A percentile compares a stretch with the other conserved stretches of the same genome.
Conservation (phyloP, 2,888 invertebrate genomes). For the Teinopalpus imperialis region DNA sequence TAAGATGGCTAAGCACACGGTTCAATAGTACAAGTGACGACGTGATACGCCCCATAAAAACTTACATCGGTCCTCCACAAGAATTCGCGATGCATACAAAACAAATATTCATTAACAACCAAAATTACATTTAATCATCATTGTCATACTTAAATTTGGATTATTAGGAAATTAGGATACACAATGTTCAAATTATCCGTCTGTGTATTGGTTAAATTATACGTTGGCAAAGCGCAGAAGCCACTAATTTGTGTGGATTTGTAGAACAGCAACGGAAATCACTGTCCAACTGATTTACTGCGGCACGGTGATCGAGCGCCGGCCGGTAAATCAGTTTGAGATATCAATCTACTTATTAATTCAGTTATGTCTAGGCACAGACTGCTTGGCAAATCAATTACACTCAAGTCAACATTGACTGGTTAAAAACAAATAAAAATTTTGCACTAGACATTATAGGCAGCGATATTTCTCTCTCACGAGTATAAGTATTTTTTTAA, state of each 20-base stretch:
- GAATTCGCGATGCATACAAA: no score
- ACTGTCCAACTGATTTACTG: constrained; percentile 39
- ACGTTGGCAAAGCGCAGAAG: constrained; percentile 6
- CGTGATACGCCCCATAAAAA: no score
- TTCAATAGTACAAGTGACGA: no score
- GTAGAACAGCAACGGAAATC: constrained; percentile 39
- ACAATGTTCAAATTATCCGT: constrained; percentile 5
- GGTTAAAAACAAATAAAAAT: not conserved
- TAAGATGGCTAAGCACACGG: no score
- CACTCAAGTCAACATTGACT: constrained; percentile 3
- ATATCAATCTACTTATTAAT: constrained; percentile 43
- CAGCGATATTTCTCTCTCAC: no score
- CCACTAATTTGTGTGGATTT: constrained; percentile 41
- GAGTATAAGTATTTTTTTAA: no score
- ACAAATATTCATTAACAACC: not conserved
- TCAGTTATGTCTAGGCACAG: constrained; percentile 26
- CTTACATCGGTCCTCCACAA: no score
- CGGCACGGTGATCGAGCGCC: constrained; percentile 28
- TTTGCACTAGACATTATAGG: not conserved
- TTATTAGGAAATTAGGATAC: constrained; percentile 35
- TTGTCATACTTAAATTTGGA: not conserved
- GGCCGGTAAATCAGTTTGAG: constrained; percentile 41
- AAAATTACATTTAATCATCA: no score
- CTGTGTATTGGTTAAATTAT: constrained; percentile 5
- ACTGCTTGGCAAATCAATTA: constrained; percentile 16